Evolutionary conservation across 2,888 invertebrate genomes (phyloP), one percentile per base, ranked within the genome.

Genomic region (Oithona nana): DNA sequence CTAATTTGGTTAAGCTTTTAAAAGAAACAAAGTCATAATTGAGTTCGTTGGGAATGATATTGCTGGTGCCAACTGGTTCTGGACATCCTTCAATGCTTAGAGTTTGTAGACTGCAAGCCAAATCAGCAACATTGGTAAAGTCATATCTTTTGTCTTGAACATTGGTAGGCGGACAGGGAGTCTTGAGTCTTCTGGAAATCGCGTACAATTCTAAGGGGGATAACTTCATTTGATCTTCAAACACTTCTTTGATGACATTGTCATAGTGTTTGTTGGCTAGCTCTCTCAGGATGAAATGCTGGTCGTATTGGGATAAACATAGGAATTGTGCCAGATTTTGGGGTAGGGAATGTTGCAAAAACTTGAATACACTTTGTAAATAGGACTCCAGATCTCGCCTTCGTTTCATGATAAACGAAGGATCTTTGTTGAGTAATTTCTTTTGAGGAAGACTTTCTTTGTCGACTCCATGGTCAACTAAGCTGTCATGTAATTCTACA

Each of bases 391-490:
- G 75, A 20, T 83, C 87, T 66, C 80, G 78, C 64, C 86, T 80
- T 61, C 94, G 79, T 69, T 83, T 85, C 70, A 88, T 86, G 1
- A 97, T 79, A 71, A 97, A 95, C 63, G 81, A 78, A 0, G 88
- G 86, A 66, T 86, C 86, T 73, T 86, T 87, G 71, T 92, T 93
- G 1, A 93, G 84, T 68, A 93, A 83, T 75, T 92, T 93, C 74
- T 97, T 95, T 0, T 90, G 90, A 13, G 95, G 95, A 20, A 95
- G 75, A 64, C 89, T 77, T 69, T 87, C 88, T 71, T 85, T 88
- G 6, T 85, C 81, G 2, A 89, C 81, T 59, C 86, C 85, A 73
- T 86, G 84, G 68, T 86, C 84, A 2, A 78, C 72, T n/a, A 93
- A 76, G 70, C 81, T 82, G 61, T 87, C 85, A 72, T 94, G 88